Percentiles rank a stretch among this genome's conserved stretches.
phyloP scores from a whole-genome alignment of 2,888 invertebrate species.

The Scaptomyza reducta region DNA sequence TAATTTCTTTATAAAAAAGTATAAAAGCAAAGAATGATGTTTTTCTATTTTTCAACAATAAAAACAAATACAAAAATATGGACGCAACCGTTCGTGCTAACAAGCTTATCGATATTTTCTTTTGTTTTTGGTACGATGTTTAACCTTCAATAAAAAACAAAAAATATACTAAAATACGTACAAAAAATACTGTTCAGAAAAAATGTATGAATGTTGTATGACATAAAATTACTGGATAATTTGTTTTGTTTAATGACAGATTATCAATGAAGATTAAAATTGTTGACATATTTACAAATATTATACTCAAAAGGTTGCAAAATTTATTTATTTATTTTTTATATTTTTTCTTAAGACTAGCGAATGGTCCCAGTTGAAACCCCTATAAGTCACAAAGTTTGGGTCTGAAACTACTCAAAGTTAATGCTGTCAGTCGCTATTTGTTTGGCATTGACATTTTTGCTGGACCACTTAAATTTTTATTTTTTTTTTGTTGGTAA shows the following conservation, averaged over 20 bases:
- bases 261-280: neutral
- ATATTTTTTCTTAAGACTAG: neutral
- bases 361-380: neutral
- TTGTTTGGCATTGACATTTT: constrained; percentile 50
- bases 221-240: neutral
- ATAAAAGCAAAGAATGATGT: neutral
- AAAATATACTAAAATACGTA: constrained; percentile 7
- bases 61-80: constrained; percentile 1
- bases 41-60: neutral
- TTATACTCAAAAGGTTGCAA: neutral
- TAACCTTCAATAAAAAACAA: neutral
- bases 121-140: neutral
- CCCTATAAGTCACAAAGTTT: neutral
- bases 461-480: constrained; percentile 14
- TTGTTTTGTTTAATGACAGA: neutral
- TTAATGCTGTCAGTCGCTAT: constrained; percentile 1
- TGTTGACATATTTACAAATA: neutral
- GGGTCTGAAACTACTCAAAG: constrained; percentile 4
- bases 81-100: neutral
- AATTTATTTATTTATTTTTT: constrained; percentile 13
- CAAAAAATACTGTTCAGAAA: neutral
- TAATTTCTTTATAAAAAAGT: neutral
- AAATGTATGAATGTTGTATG: neutral
- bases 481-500: constrained; percentile 1
- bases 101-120: constrained; percentile 4